Base-by-base conservation (phyloP, 1,140 invertebrate species). In the Protaetia brevitarsis region DNA sequence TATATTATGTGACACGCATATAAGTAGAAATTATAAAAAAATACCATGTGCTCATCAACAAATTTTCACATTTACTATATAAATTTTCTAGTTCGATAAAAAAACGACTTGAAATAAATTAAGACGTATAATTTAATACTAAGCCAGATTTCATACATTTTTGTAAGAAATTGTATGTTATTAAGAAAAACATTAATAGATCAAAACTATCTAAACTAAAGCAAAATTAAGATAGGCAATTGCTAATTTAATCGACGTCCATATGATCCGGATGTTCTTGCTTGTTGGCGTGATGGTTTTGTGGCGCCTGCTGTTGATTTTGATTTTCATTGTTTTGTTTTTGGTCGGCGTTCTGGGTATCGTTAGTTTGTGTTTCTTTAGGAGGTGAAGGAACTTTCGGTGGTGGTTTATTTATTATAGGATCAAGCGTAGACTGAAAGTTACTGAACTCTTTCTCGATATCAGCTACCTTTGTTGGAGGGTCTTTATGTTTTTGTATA, bases 391-490 rank as follows among this genome's bases (percentile, higher is more conserved):
- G 81, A 0, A 86, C 82, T 79, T 91, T 91, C 5, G 93, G 93
- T 77, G 93, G 93, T 19, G 91, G 90, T 79, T 94, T 95, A 74
- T 91, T 93, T 41, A 95, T 78, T 66, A 94, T 89, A 1, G 90
- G 88, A 69, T 83, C 85, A 26, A 92, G 86, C 6, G 79, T 81
- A 57, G 74, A 86, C 69, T 94, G 89, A 70, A 95, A 85, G 28
- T 79, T 80, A 84, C 90, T 76, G 6, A 85, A 85, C 76, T 92
- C 88, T 64, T 85, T 79, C 51, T 87, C 83, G 64, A 97, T 90
- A 73, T 93, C 87, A 30, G 86, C 84, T n/a, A 87, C 83, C 66
- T 88, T 88, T 64, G 95, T 83, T 7, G 89, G 85, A 37, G 93
- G 89, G 77, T 87, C 79, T 73, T 86, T 77, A 71, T 87, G 84